phyloP scores from a whole-genome alignment of 2,797 vertebrate species.

The Jordanella pulchra region DNA sequence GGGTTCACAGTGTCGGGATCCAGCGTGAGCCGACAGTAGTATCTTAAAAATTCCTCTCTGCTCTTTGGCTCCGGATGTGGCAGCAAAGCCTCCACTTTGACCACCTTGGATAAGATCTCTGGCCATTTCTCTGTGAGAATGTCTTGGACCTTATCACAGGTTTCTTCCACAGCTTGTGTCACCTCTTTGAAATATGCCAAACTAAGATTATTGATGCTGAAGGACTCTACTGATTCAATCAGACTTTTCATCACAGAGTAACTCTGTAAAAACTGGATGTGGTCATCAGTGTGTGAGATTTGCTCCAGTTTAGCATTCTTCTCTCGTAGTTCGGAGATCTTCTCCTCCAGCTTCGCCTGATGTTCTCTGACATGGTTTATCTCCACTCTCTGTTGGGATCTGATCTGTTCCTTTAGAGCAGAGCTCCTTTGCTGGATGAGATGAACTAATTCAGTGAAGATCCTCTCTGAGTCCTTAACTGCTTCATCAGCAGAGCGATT shows the following conservation, averaged over 20 bases:
- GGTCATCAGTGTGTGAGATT: slow-evolving; percentile 13
- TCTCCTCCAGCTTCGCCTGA: slow-evolving; percentile 2
- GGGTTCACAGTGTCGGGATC: slow-evolving; percentile 11
- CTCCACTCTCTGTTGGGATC: slow-evolving; percentile 15
- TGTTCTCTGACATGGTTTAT: not conserved
- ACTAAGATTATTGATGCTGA: not conserved
- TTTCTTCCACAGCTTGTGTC: not conserved
- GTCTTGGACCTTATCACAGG: not conserved
- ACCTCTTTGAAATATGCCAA: slow-evolving; percentile 7
- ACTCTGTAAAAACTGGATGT: slow-evolving; percentile 6
- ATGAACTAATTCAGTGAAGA: not conserved
- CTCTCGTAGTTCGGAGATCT: slow-evolving; percentile 1
- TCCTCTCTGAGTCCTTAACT: not conserved
- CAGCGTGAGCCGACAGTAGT: slow-evolving; percentile 17
- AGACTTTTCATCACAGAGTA: not conserved
- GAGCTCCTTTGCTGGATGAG: slow-evolving; percentile 14
- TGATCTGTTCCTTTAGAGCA: slow-evolving; percentile 17
- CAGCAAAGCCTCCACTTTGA: slow-evolving; percentile 7
- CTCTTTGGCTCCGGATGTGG: slow-evolving; percentile 9
- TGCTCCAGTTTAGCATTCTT: slow-evolving; percentile 15
- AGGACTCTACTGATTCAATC: not conserved
- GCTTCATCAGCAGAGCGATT: slow-evolving; percentile 18
- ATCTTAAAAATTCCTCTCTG: slow-evolving; percentile 21
- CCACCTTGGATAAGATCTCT: slow-evolving; percentile 14
- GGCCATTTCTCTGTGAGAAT: slow-evolving; percentile 1